Percentiles rank a stretch among this genome's conserved stretches.
Conservation (phyloP, 2,888 invertebrate genomes). For the Nysson spinosus region DNA sequence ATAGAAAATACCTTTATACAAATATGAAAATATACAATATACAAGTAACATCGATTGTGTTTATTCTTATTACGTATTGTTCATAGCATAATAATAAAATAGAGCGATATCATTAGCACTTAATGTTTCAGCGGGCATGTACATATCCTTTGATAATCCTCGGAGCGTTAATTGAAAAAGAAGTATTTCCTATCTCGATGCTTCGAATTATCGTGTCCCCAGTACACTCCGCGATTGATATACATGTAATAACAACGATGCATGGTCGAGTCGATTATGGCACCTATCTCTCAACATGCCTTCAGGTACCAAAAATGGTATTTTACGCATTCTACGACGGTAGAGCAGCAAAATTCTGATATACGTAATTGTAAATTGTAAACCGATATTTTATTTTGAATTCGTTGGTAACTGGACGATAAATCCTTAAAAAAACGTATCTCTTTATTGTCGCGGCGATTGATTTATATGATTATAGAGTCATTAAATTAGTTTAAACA, state of each 20-base stretch:
- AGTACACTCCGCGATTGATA: constrained; percentile 5
- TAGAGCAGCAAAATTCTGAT: neutral
- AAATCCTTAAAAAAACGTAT: constrained; percentile 10
- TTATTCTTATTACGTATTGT: constrained; percentile 27
- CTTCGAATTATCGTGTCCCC: constrained; percentile 6
- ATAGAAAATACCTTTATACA: constrained; percentile 63
- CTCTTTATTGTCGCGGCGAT: constrained; percentile 46
- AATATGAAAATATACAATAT: constrained; percentile 64
- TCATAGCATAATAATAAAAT: constrained; percentile 30
- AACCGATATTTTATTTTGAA: neutral
- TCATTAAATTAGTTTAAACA: constrained; percentile 25
- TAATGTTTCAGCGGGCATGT: constrained; percentile 1
- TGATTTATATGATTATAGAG: constrained; percentile 14
- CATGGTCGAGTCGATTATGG: constrained; percentile 5
- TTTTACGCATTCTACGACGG: neutral
- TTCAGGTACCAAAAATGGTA: constrained; percentile 19
- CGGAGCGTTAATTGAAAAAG: neutral
- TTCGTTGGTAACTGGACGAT: neutral
- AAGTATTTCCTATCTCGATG: constrained; percentile 3
- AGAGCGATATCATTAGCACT: constrained; percentile 18
- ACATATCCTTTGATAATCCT: constrained; percentile 2
- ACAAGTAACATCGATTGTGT: constrained; percentile 49
- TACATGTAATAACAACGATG: neutral
- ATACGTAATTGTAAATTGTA: too few relatives aligned
- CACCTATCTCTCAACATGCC: constrained; percentile 4